phyloP scores from a whole-genome alignment of 2,888 invertebrate species.

The Epinotia bilunana region DNA sequence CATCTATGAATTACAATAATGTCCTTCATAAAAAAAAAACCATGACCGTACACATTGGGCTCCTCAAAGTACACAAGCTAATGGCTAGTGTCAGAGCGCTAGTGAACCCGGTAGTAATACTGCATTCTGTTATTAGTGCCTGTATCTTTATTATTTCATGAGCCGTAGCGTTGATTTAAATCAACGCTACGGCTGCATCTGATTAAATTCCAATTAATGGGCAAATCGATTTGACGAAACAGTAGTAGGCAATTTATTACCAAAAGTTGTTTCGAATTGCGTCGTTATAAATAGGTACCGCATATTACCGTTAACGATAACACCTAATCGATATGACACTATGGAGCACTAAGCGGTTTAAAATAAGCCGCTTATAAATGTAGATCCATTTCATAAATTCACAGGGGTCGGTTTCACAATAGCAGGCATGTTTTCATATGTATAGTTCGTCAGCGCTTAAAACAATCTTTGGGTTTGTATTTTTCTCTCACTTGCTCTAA shows the following conservation, averaged over 20 bases:
- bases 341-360: constrained; percentile 15
- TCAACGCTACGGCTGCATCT: neutral
- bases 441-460: too few relatives aligned
- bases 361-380: constrained; percentile 23
- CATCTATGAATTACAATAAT: too few relatives aligned
- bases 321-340: constrained; percentile 10
- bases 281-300: neutral
- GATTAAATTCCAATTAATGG: neutral
- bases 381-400: constrained; percentile 6
- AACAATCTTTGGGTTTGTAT: too few relatives aligned
- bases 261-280: neutral
- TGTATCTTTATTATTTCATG: too few relatives aligned
- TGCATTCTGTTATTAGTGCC: too few relatives aligned
- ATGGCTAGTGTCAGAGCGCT: too few relatives aligned
- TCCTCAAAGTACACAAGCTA: too few relatives aligned
- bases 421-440: too few relatives aligned
- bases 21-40: too few relatives aligned
- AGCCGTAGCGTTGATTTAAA: neutral
- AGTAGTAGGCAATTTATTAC: neutral
- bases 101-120: too few relatives aligned
- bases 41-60: too few relatives aligned
- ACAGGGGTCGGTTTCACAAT: neutral
- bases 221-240: neutral
- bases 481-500: too few relatives aligned
- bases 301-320: neutral